A percentile compares a stretch with the other conserved stretches of the same genome.
Conservation (phyloP, 1,140 invertebrate species). For the Hesperophylax magnus region DNA sequence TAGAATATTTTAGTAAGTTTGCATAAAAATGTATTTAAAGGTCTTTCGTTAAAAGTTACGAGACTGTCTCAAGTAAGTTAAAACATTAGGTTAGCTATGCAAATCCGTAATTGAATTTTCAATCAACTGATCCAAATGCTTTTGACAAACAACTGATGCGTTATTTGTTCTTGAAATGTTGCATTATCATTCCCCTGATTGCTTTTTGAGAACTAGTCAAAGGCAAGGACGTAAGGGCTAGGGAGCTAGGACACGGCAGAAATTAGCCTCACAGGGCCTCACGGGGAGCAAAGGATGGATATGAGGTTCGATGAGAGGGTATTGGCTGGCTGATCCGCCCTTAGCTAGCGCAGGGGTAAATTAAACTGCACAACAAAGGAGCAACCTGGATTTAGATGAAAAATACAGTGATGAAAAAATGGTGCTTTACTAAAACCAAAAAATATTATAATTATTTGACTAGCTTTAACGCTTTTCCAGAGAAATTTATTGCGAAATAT, state of each 20-base stretch:
- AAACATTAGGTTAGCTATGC: too few relatives aligned
- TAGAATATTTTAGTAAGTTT: too few relatives aligned
- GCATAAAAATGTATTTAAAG: too few relatives aligned
- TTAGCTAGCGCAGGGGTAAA: not conserved
- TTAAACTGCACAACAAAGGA: slow-evolving; percentile 20
- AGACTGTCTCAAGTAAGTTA: too few relatives aligned
- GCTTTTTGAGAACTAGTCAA: not conserved
- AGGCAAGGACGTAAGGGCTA: not conserved
- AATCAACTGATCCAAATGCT: not conserved
- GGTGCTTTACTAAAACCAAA: not conserved
- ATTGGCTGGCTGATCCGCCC: not conserved
- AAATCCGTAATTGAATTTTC: too few relatives aligned
- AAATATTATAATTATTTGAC: too few relatives aligned
- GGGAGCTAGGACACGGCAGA: not conserved
- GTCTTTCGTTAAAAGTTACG: too few relatives aligned
- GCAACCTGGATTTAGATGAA: not conserved
- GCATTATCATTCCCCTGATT: not conserved
- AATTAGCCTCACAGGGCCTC: not conserved
- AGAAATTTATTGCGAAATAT: too few relatives aligned
- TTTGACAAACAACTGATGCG: not conserved
- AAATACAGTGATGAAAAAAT: not conserved
- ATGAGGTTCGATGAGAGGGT: too few relatives aligned
- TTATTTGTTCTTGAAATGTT: not conserved
- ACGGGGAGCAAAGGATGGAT: not conserved
- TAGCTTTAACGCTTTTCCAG: too few relatives aligned